Base-by-base conservation (phyloP, 2,888 invertebrate species). In the Dromius quadrimaculatus region DNA sequence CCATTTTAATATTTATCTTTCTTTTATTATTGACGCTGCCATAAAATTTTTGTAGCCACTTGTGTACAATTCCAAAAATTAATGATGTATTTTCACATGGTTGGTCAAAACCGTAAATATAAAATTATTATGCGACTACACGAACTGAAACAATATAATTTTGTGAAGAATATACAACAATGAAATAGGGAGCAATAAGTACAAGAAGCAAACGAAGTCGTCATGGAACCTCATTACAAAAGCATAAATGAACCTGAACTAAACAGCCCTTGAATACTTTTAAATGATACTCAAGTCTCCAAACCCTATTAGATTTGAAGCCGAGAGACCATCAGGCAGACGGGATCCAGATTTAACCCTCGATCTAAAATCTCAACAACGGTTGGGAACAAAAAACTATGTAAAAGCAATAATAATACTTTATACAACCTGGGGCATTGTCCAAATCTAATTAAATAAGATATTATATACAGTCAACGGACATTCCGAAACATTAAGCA, bases 401-500 rank as follows among this genome's bases (percentile, higher is more conserved):
- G 19, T 17, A 36, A 36, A 19, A 32, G 38, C 50, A 65, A 54
- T 38, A 50, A 65, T 65, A 65, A 65, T 65, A 65, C 34, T 54
- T 22, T 38, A 36, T 38, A 38, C 38, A 38, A 38, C n/a, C 38
- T 61, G n/a, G 23, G 2, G 15, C 15, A 65, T 65, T 65, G 54
- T 72, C 57, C 63, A 54, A 32, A 50, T 23, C 73, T 70, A 75
- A 75, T 74, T 75, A 75, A 74, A 74, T 74, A 59, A 72, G 47
- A 73, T 72, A 28, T 23, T 23, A 73, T 72, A 73, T 71, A 69
- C 41, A 41, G 23, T 19, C 62, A 62, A 62, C 74, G 76, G 75
- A 74, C 76, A 76, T 76, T 77, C 76, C 76, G 65, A 75, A 73
- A 75, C 77, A 77, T 77, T 77, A 22, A 62, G 11, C 41, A 41